These are phyloP conservation scores for Apamea crenata DNA, from an alignment of 2,888 invertebrate species.

Conservation along the genomic window DNA sequence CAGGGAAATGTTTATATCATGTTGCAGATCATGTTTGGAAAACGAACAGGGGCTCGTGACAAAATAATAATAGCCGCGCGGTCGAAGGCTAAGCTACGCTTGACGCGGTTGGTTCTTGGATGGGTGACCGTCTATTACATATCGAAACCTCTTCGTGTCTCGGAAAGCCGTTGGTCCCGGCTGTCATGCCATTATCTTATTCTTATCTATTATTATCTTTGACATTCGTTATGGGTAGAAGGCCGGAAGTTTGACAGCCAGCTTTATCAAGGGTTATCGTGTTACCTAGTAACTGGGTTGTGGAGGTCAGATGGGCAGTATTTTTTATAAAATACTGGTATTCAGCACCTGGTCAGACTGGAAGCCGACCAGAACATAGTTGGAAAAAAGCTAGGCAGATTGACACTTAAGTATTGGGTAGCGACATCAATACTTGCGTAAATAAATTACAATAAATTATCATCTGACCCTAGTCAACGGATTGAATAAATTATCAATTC, in stretches of 20 bases:
- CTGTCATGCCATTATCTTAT: too few species aligned
- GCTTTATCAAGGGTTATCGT: neutral
- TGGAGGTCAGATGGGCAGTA: neutral
- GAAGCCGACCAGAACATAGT: neutral
- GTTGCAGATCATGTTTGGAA: neutral
- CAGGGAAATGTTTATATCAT: neutral
- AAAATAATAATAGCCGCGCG: neutral
- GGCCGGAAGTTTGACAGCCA: neutral
- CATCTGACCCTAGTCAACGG: too few species aligned
- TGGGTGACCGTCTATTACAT: neutral
- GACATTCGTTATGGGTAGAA: neutral
- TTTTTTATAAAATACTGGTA: neutral
- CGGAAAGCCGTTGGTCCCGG: neutral
- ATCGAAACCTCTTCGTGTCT: neutral
- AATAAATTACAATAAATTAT: too few species aligned
- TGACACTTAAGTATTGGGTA: too few species aligned
- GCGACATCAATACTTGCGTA: too few species aligned
- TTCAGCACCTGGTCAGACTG: neutral
- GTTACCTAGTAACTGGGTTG: neutral
- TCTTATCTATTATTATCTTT: neutral
- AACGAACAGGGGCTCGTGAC: neutral
- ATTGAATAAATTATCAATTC: too few species aligned
- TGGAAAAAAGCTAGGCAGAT: neutral
- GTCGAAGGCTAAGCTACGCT: neutral
- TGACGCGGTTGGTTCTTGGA: neutral